A percentile compares a stretch with the other conserved stretches of the same genome.
These are phyloP conservation scores for Drosophila lacertosa DNA, from an alignment of 1,140 invertebrate species.

Conservation along the genomic window DNA sequence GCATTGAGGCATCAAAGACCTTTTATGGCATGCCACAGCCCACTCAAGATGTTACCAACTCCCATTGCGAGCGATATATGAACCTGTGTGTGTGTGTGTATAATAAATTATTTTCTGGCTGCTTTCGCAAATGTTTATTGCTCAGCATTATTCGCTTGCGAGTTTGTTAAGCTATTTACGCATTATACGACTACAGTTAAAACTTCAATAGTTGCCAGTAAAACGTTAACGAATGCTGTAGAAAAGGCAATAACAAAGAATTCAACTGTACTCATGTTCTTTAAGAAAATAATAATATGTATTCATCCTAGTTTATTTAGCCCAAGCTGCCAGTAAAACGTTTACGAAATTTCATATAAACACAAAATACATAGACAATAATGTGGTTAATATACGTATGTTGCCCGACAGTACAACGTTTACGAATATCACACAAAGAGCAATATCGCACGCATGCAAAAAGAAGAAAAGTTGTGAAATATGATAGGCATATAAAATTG, in stretches of 20 bases:
- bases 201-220: neutral
- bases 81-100: neutral
- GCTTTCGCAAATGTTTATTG: conserved; percentile 1
- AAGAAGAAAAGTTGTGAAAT: neutral
- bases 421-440: conserved; percentile 4
- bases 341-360: too few relatives aligned
- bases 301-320: too few relatives aligned
- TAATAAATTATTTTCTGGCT: conserved; percentile 10
- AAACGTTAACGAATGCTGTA: neutral
- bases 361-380: too few relatives aligned
- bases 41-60: conserved; percentile 44
- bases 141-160: conserved; percentile 1
- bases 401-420: neutral
- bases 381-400: too few relatives aligned
- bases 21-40: conserved; percentile 44
- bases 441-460: neutral
- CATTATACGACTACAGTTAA: neutral
- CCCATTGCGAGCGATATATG: conserved; percentile 1
- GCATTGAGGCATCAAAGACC: conserved; percentile 31
- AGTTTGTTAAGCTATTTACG: neutral
- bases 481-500: too few relatives aligned
- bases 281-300: too few relatives aligned
- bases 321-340: too few relatives aligned
- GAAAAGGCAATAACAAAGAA: neutral
- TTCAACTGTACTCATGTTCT: too few relatives aligned